Evolutionary conservation across 1,140 invertebrate species (phyloP).

Genomic region (Drosophila melanica): DNA sequence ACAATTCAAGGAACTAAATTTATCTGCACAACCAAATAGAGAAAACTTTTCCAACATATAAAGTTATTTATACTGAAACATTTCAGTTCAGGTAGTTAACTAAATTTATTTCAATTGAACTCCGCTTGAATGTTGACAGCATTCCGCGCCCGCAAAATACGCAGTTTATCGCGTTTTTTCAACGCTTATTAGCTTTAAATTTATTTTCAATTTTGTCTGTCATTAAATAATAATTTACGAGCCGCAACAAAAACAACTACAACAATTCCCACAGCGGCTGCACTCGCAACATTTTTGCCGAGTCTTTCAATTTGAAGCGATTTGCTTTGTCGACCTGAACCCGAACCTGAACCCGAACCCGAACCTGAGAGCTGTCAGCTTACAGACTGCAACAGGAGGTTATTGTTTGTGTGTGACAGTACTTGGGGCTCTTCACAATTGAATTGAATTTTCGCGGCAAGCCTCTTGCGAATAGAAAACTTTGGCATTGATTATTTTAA

Average conservation of each 20-base stretch:
- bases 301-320: constrained; percentile 70
- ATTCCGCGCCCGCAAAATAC: not conserved
- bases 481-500: constrained; percentile 72
- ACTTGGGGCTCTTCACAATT: constrained; percentile 65
- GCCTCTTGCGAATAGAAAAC: constrained; percentile 19
- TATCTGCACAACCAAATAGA: too few species aligned
- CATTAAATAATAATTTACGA: constrained; percentile 82
- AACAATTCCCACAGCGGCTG: constrained; percentile 47
- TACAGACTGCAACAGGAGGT: constrained; percentile 28
- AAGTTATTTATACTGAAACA: not conserved
- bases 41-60: not conserved
- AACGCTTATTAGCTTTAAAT: constrained; percentile 76
- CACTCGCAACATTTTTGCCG: constrained; percentile 23
- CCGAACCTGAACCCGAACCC: constrained; percentile 36
- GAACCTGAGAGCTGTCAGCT: constrained; percentile 20
- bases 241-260: constrained; percentile 27
- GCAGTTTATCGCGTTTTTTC: constrained; percentile 57
- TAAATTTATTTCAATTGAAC: constrained; percentile 32
- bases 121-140: constrained; percentile 12
- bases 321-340: constrained; percentile 72
- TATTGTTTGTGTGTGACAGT: constrained; percentile 30
- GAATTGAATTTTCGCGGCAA: constrained; percentile 67
- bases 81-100: not conserved
- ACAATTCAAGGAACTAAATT: too few species aligned
- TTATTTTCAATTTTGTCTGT: constrained; percentile 80